Evolutionary conservation across 2,797 vertebrate genomes (phyloP).

Genomic region (Leucoraja ocellata): DNA sequence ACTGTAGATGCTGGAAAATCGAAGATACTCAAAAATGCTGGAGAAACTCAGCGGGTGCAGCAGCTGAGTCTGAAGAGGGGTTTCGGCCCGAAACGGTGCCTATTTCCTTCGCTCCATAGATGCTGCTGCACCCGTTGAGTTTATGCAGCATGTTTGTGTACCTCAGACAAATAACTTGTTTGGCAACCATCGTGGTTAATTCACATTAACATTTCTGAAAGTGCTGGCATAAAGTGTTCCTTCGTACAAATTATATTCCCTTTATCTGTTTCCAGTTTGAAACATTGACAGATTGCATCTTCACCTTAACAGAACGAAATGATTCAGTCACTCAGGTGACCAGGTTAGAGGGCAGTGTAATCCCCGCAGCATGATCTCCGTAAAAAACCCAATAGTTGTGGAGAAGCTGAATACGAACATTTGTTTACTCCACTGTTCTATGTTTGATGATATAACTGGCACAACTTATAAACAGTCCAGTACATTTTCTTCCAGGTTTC

Average conservation of each 20-base stretch:
- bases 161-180: neutral
- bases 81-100: no score
- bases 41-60: no score
- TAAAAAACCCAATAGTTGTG: neutral
- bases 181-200: neutral
- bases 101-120: no score
- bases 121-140: no score
- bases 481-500: neutral
- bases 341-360: constrained; percentile 19
- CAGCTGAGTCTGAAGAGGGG: no score
- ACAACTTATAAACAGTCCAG: neutral
- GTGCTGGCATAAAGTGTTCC: neutral
- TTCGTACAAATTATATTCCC: neutral
- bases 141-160: no score
- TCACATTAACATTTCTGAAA: neutral
- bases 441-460: neutral
- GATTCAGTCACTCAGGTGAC: neutral
- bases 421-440: neutral
- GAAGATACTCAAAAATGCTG: no score
- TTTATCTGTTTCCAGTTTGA: neutral
- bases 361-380: neutral
- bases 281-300: neutral
- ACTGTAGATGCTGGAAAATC: no score
- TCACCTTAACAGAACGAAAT: neutral
- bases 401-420: neutral